Base-by-base conservation (phyloP, 2,888 invertebrate genomes). In the Gisinianus flammeolus region DNA sequence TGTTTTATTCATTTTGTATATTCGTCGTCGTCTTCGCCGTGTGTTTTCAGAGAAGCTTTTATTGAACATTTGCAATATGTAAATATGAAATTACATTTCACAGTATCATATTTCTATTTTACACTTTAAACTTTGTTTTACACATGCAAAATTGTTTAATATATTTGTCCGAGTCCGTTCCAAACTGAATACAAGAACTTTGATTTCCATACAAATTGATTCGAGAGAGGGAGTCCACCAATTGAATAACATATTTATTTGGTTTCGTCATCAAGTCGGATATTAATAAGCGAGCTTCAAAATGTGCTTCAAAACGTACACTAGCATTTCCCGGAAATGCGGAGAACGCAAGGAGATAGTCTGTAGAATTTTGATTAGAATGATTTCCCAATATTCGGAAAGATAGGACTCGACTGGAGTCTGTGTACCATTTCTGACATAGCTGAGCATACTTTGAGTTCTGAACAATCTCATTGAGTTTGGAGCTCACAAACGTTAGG, bases 111-210 rank as follows among this genome's bases (percentile, higher is more conserved):
- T n/a, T n/a, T n/a, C n/a, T n/a, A n/a, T n/a, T n/a, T n/a, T n/a
- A n/a, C n/a, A n/a, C n/a, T n/a, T n/a, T n/a, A n/a, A n/a, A n/a
- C n/a, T 56, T n/a, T 33, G n/a, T 26, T 26, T 72, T 73, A 35
- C 78, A 78, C 5, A 52, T 22, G 52, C 78, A 78, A 58, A 78
- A 70, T 30, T 68, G 19, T 52, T 78, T 78, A 74, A 78, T 78
- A 44, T 62, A 33, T 35, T 78, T 78, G 26, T 78, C 78, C 6
- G 4, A 16, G 10, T 78, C 78, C 22, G 69, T 78, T 5, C 33
- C 30, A 44, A 66, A 68, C 0, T 22, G 24, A 19, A 78, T 28
- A 54, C 78, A 78, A 16, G 28, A 31, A 28, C 78, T 78, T 33
- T 78, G 78, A 31, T 78, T 62, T 3, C 64, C 44, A 70, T 78